Conservation (phyloP, 2,888 invertebrate genomes). For the Halictus quadricinctus region DNA sequence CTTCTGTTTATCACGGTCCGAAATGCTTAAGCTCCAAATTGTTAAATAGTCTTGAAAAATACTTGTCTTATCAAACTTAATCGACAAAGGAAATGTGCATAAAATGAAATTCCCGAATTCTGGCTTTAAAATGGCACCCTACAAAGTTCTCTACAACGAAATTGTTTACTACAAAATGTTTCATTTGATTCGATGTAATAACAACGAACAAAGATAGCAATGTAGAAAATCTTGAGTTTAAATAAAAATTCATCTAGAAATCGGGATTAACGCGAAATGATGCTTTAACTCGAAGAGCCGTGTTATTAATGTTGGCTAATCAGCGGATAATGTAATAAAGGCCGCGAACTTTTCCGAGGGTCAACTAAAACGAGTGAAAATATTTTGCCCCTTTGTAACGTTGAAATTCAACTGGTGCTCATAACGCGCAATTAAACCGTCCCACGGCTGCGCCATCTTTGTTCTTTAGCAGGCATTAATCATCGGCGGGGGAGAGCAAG, state of each 20-base stretch:
- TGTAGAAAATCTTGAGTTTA: neutral
- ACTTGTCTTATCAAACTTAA: too few species aligned
- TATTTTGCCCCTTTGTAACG: neutral
- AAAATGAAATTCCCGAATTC: neutral
- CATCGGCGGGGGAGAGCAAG: neutral
- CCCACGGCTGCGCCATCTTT: neutral
- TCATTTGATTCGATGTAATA: neutral
- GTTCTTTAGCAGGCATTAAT: constrained; percentile 35
- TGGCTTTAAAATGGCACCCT: neutral
- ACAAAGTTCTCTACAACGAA: neutral
- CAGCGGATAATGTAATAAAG: neutral
- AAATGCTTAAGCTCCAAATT: too few species aligned
- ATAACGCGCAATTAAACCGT: constrained; percentile 8
- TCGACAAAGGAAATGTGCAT: neutral
- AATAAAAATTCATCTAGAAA: neutral
- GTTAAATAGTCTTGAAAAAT: too few species aligned
- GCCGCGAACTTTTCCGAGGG: neutral
- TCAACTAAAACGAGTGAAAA: constrained; percentile 19
- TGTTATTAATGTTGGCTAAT: neutral
- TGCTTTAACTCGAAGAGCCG: neutral
- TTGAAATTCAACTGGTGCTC: neutral
- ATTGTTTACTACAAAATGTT: neutral
- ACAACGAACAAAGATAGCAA: neutral
- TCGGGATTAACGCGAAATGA: neutral
- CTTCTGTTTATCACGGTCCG: neutral